These are phyloP conservation scores for Polymixis flavicincta DNA, from an alignment of 2,888 invertebrate genomes.

Conservation along the genomic window DNA sequence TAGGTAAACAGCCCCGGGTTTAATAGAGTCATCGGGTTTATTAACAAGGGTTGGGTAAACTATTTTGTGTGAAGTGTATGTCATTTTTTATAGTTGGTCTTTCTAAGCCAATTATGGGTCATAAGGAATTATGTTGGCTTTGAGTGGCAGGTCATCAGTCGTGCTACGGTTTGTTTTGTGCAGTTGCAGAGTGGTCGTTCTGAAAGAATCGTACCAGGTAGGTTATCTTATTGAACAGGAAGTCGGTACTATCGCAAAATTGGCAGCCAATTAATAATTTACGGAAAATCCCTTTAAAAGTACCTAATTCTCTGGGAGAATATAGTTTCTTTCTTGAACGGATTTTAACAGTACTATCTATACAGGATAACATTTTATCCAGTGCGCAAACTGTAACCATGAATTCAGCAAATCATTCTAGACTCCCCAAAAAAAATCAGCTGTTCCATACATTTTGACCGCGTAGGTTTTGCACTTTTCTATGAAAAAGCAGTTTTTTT, in stretches of 20 bases:
- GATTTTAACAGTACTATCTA: background rate
- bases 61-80: constrained; percentile 52
- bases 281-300: background rate
- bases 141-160: constrained; percentile 28
- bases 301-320: background rate
- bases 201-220: background rate
- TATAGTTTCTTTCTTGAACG: background rate
- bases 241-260: background rate
- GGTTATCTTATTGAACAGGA: background rate
- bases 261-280: background rate
- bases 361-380: no score
- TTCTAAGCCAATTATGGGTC: constrained; percentile 60
- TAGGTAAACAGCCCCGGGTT: constrained; percentile 88
- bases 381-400: no score
- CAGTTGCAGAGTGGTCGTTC: background rate
- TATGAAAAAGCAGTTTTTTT: no score
- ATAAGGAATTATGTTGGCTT: constrained; percentile 42
- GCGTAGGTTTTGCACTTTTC: no score
- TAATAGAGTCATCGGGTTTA: constrained; percentile 87
- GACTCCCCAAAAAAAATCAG: no score
- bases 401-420: no score
- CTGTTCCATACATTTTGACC: no score
- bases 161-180: constrained; percentile 10
- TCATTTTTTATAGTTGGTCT: constrained; percentile 47
- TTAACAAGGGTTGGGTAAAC: constrained; percentile 73